Conservation (phyloP, 2,797 vertebrate genomes). For the Poecilia velifera region DNA sequence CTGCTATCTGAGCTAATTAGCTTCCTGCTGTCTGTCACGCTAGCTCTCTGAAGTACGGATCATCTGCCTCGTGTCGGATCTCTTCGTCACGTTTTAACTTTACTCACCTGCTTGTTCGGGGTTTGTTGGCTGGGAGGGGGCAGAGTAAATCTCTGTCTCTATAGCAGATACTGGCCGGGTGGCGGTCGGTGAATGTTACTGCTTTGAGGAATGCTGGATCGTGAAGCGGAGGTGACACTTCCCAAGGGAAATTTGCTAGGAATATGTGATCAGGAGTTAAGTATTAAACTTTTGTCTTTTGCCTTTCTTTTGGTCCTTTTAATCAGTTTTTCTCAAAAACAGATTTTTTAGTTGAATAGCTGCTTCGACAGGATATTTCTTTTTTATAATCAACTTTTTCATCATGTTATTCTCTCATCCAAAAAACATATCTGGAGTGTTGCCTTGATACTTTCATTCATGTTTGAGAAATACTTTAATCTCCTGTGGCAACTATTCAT, state of each 20-base stretch:
- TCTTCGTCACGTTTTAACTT: slow-evolving; percentile 29
- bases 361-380: not conserved
- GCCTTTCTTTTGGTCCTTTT: not conserved
- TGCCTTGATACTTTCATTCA: no score
- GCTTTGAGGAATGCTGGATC: not conserved
- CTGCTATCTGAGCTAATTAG: slow-evolving; percentile 39
- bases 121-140: not conserved
- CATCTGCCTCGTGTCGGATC: slow-evolving; percentile 16
- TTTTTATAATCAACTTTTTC: no score
- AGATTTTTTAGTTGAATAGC: not conserved
- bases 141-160: not conserved
- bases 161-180: not conserved
- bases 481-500: no score
- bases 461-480: no score
- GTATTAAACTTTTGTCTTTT: not conserved
- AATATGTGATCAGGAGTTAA: not conserved
- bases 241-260: not conserved
- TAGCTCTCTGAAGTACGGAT: slow-evolving; percentile 8
- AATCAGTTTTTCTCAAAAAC: not conserved
- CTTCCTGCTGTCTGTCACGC: slow-evolving; percentile 25
- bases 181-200: not conserved
- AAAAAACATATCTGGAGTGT: no score
- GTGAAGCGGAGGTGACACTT: not conserved
- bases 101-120: slow-evolving; percentile 9
- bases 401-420: no score